phyloP scores from a whole-genome alignment of 1,140 invertebrate species.

The Drosophila leontia region DNA sequence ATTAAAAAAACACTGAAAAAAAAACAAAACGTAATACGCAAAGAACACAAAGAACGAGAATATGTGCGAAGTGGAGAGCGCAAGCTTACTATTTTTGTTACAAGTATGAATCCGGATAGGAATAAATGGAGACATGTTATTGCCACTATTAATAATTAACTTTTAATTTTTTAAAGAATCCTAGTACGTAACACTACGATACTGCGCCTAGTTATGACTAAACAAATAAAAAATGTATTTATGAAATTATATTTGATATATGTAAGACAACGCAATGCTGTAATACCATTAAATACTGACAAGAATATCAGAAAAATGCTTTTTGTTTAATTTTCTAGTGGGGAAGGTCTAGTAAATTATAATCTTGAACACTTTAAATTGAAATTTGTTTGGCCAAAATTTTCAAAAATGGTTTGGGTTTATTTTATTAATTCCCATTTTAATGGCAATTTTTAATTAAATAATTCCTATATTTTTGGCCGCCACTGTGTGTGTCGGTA shows the following conservation, averaged over 20 bases:
- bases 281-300: constrained; percentile 80
- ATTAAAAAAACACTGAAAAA: constrained; percentile 57
- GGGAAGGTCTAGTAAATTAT: background rate
- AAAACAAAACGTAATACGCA: constrained; percentile 38
- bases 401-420: too few species aligned
- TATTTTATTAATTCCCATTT: too few species aligned
- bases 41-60: constrained; percentile 46
- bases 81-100: constrained; percentile 77
- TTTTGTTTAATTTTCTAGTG: background rate
- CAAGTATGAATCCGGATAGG: constrained; percentile 46
- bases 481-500: too few species aligned
- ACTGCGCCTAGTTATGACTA: constrained; percentile 72
- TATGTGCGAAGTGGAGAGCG: constrained; percentile 48
- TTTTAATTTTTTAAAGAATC: constrained; percentile 74
- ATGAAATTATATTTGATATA: constrained; percentile 78
- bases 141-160: constrained; percentile 75
- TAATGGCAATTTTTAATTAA: too few species aligned
- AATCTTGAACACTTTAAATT: too few species aligned
- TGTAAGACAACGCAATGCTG: constrained; percentile 78
- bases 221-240: constrained; percentile 69
- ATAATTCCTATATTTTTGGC: too few species aligned
- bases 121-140: constrained; percentile 58
- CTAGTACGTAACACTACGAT: constrained; percentile 49
- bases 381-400: too few species aligned
- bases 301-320: constrained; percentile 29